These are phyloP conservation scores for Cryptocephalus moraei DNA, from an alignment of 2,888 invertebrate species.

Conservation along the genomic window DNA sequence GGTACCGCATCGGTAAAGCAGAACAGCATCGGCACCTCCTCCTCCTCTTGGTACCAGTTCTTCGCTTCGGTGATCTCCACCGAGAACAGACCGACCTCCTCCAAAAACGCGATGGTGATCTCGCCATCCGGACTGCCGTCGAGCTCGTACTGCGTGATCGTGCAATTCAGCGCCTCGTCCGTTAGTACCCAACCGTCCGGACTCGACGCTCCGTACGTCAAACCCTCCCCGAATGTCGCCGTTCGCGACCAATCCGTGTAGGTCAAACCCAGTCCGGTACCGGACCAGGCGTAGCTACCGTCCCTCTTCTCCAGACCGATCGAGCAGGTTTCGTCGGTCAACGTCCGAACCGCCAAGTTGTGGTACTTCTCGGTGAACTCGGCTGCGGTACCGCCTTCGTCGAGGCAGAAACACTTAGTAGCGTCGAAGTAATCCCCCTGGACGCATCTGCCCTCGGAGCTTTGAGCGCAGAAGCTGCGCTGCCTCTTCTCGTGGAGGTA, in stretches of 20 bases:
- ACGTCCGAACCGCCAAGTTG: constrained; percentile 15
- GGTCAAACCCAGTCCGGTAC: constrained; percentile 7
- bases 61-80: constrained; percentile 5
- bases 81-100: constrained; percentile 1
- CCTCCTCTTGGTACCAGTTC: constrained; percentile 6
- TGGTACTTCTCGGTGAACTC: constrained; percentile 22
- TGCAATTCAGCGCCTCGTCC: constrained; percentile 8
- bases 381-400: constrained; percentile 5
- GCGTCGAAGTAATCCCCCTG: constrained; percentile 18
- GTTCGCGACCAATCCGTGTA: constrained; percentile 17
- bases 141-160: constrained; percentile 9
- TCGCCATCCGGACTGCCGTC: not conserved
- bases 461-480: constrained; percentile 16
- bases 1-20: constrained; percentile 22
- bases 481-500: constrained; percentile 5
- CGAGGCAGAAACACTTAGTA: constrained; percentile 21
- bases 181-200: constrained; percentile 14
- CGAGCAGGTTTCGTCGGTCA: constrained; percentile 15
- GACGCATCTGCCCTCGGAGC: constrained; percentile 8
- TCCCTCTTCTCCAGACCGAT: constrained; percentile 15
- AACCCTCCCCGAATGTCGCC: constrained; percentile 8
- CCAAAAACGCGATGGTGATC: constrained; percentile 6
- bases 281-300: constrained; percentile 13
- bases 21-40: constrained; percentile 12
- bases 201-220: constrained; percentile 12